phyloP scores from a whole-genome alignment of 2,797 vertebrate genomes.

The Gadopsis marmoratus region DNA sequence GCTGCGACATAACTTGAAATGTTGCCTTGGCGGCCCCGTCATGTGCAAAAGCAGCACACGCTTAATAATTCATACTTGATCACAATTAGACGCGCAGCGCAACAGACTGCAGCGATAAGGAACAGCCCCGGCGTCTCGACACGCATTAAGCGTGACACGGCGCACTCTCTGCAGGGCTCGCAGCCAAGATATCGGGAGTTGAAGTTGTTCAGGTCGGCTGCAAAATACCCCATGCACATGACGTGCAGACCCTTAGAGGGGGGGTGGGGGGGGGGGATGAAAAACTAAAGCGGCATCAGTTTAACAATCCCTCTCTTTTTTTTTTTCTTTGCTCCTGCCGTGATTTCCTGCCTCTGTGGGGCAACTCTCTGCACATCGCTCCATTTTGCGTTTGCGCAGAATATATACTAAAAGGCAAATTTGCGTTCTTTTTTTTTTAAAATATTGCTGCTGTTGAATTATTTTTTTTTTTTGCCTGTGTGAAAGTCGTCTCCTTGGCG shows the following conservation, averaged over 20 bases:
- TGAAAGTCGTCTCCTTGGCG: background rate
- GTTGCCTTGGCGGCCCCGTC: conserved; percentile 53
- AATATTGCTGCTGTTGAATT: conserved; percentile 4
- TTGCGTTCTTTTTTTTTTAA: background rate
- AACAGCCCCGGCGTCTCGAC: background rate
- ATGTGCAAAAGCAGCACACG: conserved; percentile 18
- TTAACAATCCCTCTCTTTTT: background rate
- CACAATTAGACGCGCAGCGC: background rate
- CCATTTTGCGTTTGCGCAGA: conserved; percentile 66
- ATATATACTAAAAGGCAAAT: conserved; percentile 18
- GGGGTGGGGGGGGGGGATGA: too few species aligned
- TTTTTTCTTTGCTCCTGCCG: background rate
- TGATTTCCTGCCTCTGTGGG: conserved; percentile 41
- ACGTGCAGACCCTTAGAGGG: background rate
- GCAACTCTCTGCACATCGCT: conserved; percentile 58
- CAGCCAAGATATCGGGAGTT: conserved; percentile 2
- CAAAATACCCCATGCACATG: conserved; percentile 11
- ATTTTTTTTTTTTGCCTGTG: background rate
- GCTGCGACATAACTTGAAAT: conserved; percentile 84
- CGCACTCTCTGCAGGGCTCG: conserved; percentile 26
- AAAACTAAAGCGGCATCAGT: background rate
- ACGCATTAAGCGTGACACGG: background rate
- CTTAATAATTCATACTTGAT: too few species aligned
- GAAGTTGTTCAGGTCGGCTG: conserved; percentile 43
- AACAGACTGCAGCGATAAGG: background rate